Percentiles rank a stretch among this genome's conserved stretches.
Evolutionary conservation across 2,797 vertebrate genomes (phyloP).

Genomic region (Poeciliopsis gracilis): DNA sequence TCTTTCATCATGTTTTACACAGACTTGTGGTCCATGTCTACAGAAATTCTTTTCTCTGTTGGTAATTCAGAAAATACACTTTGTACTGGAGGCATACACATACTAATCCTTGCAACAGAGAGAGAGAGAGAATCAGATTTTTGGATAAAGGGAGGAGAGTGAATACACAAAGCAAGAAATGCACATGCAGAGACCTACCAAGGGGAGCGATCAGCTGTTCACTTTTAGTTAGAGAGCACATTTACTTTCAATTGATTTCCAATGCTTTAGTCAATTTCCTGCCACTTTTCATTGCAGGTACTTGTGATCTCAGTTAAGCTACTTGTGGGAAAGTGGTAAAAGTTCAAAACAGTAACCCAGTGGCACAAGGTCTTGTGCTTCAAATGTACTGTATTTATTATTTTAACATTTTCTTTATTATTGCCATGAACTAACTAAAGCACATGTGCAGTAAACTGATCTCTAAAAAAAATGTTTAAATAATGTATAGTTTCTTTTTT

Average conservation of each 20-base stretch:
- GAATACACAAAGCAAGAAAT: slow-evolving; percentile 48
- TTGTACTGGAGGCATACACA: slow-evolving; percentile 12
- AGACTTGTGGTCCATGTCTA: slow-evolving; percentile 1
- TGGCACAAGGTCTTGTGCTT: slow-evolving; percentile 21
- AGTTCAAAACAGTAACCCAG: slow-evolving; percentile 69
- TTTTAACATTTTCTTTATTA: background rate
- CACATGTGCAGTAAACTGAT: background rate
- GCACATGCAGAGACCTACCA: slow-evolving; percentile 56
- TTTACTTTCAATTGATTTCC: slow-evolving; percentile 99
- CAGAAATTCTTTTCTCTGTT: background rate
- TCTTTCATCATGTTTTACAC: slow-evolving; percentile 18
- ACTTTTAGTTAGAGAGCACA: slow-evolving; percentile 99
- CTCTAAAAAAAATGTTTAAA: slow-evolving; percentile 20
- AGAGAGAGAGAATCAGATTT: slow-evolving; percentile 9
- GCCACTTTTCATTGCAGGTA: slow-evolving; percentile 98
- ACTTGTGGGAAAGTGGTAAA: slow-evolving; percentile 85
- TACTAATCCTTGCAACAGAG: slow-evolving; percentile 45
- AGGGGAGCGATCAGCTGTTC: slow-evolving; percentile 94
- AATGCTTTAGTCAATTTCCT: slow-evolving; percentile 98
- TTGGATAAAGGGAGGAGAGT: slow-evolving; percentile 37
- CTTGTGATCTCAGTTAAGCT: slow-evolving; percentile 96
- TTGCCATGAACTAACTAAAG: background rate
- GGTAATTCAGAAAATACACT: background rate
- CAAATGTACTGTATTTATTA: background rate
- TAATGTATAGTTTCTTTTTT: slow-evolving; percentile 6